Conservation (phyloP, 1,140 invertebrate genomes). For the Hypsibius dujardini region DNA sequence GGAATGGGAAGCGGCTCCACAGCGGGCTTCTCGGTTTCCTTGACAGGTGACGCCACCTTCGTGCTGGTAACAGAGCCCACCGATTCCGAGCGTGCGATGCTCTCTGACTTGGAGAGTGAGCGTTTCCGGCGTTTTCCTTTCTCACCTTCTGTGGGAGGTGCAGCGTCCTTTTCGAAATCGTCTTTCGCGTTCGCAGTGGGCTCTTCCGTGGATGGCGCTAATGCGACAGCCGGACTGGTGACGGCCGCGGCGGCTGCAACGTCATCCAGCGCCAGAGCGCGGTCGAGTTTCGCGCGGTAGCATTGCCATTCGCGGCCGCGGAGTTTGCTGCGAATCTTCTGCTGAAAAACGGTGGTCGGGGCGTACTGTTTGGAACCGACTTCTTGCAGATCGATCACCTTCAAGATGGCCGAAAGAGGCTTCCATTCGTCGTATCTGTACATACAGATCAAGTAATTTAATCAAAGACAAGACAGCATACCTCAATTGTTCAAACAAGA, state of each 20-base stretch:
- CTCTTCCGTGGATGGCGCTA: no score
- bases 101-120: background rate
- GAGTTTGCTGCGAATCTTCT: background rate
- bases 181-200: no score
- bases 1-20: background rate
- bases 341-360: background rate
- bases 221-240: background rate
- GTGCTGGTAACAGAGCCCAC: no score
- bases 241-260: background rate
- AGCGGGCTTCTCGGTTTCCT: background rate
- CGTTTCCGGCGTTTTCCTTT: background rate
- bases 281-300: background rate
- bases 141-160: background rate
- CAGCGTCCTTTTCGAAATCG: background rate
- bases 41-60: background rate
- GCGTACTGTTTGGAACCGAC: conserved; percentile 3
- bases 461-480: background rate
- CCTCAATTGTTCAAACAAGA: conserved; percentile 1
- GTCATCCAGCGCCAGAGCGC: background rate
- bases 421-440: conserved; percentile 14
- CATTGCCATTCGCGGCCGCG: background rate
- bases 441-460: background rate
- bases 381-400: background rate
- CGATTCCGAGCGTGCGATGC: no score
- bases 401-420: background rate